Conservation (phyloP, 2,888 invertebrate species). For the Scaptomyza caliginosa region DNA sequence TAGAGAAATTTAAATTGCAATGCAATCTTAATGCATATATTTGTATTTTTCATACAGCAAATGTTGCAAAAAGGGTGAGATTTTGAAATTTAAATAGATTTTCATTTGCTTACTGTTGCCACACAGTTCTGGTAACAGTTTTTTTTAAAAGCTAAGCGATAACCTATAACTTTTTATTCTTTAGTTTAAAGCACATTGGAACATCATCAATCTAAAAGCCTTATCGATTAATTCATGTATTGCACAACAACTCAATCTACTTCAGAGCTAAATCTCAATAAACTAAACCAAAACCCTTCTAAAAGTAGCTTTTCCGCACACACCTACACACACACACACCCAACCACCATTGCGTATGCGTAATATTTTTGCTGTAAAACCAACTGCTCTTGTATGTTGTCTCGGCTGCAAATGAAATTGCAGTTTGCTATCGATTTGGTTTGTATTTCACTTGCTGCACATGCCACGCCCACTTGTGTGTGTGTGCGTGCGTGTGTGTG, state of each 20-base stretch:
- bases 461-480: slow-evolving; percentile 10
- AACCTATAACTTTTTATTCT: background rate
- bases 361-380: slow-evolving; percentile 23
- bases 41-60: background rate
- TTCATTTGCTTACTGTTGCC: background rate
- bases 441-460: slow-evolving; percentile 34
- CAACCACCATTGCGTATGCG: slow-evolving; percentile 22
- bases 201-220: background rate
- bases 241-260: background rate
- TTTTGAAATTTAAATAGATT: background rate
- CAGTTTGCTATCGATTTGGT: slow-evolving; percentile 37
- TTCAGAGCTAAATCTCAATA: slow-evolving; percentile 4
- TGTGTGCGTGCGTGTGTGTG: background rate
- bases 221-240: background rate
- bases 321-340: background rate
- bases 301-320: background rate
- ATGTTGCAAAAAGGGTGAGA: background rate
- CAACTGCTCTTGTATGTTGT: slow-evolving; percentile 18
- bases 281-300: background rate
- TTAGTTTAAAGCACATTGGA: background rate
- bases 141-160: too few relatives aligned
- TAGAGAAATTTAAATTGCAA: background rate
- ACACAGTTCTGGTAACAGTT: too few relatives aligned
- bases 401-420: slow-evolving; percentile 34
- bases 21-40: too few relatives aligned